Conservation (phyloP, 1,140 invertebrate genomes). For the Brachystomella parvula region DNA sequence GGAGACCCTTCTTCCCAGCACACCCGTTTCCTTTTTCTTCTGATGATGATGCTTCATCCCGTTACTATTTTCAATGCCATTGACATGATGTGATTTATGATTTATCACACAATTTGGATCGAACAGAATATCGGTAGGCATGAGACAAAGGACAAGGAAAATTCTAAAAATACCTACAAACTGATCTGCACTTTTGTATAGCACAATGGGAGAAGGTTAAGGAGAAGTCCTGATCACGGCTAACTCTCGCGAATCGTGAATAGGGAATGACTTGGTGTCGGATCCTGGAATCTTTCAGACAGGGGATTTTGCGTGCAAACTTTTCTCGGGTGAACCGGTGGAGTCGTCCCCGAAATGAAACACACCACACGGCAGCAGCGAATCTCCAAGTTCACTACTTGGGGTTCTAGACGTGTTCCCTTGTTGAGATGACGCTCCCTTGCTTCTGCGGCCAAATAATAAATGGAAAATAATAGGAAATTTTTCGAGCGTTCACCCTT, state of each 20-base stretch:
- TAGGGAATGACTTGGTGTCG: background rate
- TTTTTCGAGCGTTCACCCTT: too few species aligned
- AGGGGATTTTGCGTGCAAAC: background rate
- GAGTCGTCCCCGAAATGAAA: background rate
- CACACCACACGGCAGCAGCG: background rate
- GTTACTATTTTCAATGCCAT: background rate
- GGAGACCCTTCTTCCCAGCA: conserved; percentile 21
- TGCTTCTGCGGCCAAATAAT: too few species aligned
- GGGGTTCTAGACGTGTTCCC: too few species aligned
- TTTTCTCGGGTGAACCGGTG: background rate
- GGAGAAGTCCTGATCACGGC: background rate
- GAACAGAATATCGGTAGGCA: too few species aligned
- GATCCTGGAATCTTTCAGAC: background rate
- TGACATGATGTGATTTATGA: background rate
- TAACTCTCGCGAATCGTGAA: background rate
- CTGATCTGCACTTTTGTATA: too few species aligned
- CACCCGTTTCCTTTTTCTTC: conserved; percentile 14
- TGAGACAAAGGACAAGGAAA: too few species aligned
- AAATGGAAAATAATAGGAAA: too few species aligned
- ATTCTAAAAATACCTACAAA: too few species aligned
- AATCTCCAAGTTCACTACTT: too few species aligned
- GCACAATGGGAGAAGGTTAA: too few species aligned
- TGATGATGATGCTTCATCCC: background rate
- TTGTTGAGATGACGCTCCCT: too few species aligned
- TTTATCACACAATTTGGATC: too few species aligned